Conservation (phyloP, 2,888 invertebrate genomes). For the Trachelus troglodyta region DNA sequence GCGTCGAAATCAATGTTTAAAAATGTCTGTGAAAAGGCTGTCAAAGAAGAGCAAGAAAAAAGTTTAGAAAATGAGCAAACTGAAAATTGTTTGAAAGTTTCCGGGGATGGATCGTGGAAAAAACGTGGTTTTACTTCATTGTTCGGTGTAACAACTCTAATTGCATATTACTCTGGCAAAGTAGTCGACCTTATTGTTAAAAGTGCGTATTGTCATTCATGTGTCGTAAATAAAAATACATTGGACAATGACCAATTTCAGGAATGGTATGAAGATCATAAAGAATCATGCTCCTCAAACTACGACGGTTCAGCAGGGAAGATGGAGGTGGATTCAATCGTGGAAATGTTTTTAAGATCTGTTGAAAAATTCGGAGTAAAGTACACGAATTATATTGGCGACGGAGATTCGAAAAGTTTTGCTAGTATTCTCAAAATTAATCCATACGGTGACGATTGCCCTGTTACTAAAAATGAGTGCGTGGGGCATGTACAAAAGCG, state of each 20-base stretch:
- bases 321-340: conserved; percentile 8
- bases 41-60: conserved; percentile 25
- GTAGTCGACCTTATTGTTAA: conserved; percentile 17
- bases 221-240: conserved; percentile 27
- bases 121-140: conserved; percentile 38
- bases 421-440: not conserved
- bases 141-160: conserved; percentile 34
- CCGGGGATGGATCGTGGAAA: conserved; percentile 42
- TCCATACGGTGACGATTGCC: conserved; percentile 20
- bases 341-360: conserved; percentile 9
- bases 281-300: conserved; percentile 24
- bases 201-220: conserved; percentile 28
- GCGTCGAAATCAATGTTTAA: conserved; percentile 13
- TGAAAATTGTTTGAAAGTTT: conserved; percentile 34
- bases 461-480: conserved; percentile 28
- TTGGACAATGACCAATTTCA: conserved; percentile 23
- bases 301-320: conserved; percentile 9
- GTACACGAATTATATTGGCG: conserved; percentile 13
- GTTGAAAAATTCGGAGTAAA: conserved; percentile 14
- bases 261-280: conserved; percentile 31
- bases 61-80: conserved; percentile 32
- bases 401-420: conserved; percentile 22
- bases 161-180: conserved; percentile 27
- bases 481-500: conserved; percentile 32
- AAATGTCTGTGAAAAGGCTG: conserved; percentile 18